Conservation (phyloP, 2,113 vertebrate species). For the Acrocephalus kingi region DNA sequence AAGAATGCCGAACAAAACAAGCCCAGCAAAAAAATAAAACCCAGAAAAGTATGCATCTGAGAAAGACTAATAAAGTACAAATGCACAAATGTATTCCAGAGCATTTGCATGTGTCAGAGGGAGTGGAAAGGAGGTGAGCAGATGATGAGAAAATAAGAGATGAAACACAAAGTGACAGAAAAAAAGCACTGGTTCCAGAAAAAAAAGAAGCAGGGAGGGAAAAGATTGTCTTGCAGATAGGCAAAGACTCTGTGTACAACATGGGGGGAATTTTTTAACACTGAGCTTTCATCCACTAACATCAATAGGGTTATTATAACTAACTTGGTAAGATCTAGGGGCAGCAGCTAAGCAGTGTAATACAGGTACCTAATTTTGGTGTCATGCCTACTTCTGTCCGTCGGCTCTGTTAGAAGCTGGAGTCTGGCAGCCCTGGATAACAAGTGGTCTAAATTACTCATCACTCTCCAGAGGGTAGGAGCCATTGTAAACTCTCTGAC, state of each 20-base stretch:
- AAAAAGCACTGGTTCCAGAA: neutral
- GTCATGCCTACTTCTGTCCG: slow-evolving; percentile 4
- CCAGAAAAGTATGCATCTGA: neutral
- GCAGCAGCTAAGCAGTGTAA: slow-evolving; percentile 11
- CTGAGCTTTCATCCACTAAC: neutral
- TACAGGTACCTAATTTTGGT: slow-evolving; percentile 25
- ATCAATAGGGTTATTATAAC: slow-evolving; percentile 21
- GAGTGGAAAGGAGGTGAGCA: neutral
- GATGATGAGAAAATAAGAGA: slow-evolving; percentile 14
- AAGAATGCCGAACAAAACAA: neutral
- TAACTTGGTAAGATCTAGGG: slow-evolving; percentile 10
- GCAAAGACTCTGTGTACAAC: slow-evolving; percentile 3
- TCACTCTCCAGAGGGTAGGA: slow-evolving; percentile 19
- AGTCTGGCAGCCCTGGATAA: slow-evolving; percentile 49
- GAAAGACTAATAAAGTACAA: neutral
- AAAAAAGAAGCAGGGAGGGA: neutral
- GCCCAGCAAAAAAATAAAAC: neutral
- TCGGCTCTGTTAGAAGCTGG: neutral
- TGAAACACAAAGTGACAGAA: slow-evolving; percentile 4
- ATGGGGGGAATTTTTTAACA: neutral
- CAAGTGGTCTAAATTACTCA: slow-evolving; percentile 64
- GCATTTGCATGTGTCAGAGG: slow-evolving; percentile 27
- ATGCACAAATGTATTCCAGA: neutral
- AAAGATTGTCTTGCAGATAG: neutral
- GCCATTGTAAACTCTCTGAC: slow-evolving; percentile 50